A percentile compares a stretch with the other conserved stretches of the same genome.
phyloP scores from a whole-genome alignment of 2,888 invertebrate genomes.

The Diarsia brunnea region DNA sequence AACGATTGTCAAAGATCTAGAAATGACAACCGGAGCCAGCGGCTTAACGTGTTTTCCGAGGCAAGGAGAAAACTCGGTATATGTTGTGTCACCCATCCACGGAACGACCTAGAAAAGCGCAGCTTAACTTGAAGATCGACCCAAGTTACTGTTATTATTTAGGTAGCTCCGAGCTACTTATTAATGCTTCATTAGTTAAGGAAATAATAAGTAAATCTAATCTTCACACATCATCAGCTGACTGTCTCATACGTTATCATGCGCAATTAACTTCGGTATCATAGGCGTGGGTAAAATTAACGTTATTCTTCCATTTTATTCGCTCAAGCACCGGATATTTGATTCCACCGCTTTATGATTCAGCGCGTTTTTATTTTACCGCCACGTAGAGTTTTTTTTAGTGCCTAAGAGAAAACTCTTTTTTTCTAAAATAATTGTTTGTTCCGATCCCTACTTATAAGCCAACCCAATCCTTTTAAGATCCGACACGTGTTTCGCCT shows the following conservation, averaged over 20 bases:
- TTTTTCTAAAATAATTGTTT: too few relatives aligned
- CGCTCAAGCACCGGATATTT: slow-evolving; percentile 43
- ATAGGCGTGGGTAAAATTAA: slow-evolving; percentile 12
- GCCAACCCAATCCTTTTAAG: too few relatives aligned
- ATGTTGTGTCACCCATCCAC: too few relatives aligned
- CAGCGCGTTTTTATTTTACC: neutral
- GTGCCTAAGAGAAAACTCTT: neutral
- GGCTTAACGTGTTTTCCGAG: too few relatives aligned
- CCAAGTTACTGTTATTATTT: neutral
- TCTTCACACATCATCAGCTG: neutral
- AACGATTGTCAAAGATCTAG: too few relatives aligned
- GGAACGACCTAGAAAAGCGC: neutral
- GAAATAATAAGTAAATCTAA: neutral
- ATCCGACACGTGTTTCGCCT: too few relatives aligned
- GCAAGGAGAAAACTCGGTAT: too few relatives aligned
- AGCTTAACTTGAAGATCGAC: neutral
- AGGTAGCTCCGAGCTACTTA: neutral
- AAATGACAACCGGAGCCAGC: too few relatives aligned
- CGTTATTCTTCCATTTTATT: slow-evolving; percentile 49
- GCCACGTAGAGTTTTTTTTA: neutral
- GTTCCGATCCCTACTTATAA: too few relatives aligned
- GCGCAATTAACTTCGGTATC: slow-evolving; percentile 22
- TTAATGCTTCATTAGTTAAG: neutral
- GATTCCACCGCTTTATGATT: slow-evolving; percentile 30
- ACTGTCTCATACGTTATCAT: neutral